Conservation (phyloP, 2,888 invertebrate species). For the Drosophila basisetae region DNA sequence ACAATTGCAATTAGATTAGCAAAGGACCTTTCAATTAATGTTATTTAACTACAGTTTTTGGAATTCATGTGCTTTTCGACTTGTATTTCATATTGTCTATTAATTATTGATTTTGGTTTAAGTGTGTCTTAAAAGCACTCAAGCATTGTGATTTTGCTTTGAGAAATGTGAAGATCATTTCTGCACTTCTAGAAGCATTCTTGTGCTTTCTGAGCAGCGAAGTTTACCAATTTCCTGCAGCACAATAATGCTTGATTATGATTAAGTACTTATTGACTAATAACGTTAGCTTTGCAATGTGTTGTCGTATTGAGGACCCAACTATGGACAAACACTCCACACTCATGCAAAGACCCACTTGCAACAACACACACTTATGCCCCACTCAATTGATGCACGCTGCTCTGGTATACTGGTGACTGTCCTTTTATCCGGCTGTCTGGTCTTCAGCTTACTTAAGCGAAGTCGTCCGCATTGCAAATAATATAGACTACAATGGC, state of each 20-base stretch:
- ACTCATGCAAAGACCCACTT: background rate
- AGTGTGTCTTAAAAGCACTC: background rate
- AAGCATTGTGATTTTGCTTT: background rate
- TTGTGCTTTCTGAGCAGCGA: background rate
- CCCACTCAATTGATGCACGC: background rate
- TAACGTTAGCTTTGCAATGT: background rate
- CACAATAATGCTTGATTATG: background rate
- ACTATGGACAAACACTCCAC: background rate
- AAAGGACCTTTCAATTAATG: background rate
- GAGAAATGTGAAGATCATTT: background rate
- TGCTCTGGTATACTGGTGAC: background rate
- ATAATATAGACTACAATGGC: constrained; percentile 39
- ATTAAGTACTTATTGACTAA: background rate
- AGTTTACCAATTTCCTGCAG: background rate
- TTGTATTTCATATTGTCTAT: background rate
- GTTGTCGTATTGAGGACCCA: background rate
- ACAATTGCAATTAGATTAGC: background rate
- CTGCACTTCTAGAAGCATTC: background rate
- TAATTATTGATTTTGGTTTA: background rate
- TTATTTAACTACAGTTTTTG: background rate
- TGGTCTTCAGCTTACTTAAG: constrained; percentile 16
- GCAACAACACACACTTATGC: background rate
- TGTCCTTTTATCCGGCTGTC: background rate
- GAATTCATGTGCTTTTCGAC: too few relatives aligned
- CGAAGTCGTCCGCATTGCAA: constrained; percentile 20